Percentiles rank a stretch among this genome's conserved stretches.
phyloP scores from a whole-genome alignment of 2,888 invertebrate genomes.

The Dorcus parallelipipedus region DNA sequence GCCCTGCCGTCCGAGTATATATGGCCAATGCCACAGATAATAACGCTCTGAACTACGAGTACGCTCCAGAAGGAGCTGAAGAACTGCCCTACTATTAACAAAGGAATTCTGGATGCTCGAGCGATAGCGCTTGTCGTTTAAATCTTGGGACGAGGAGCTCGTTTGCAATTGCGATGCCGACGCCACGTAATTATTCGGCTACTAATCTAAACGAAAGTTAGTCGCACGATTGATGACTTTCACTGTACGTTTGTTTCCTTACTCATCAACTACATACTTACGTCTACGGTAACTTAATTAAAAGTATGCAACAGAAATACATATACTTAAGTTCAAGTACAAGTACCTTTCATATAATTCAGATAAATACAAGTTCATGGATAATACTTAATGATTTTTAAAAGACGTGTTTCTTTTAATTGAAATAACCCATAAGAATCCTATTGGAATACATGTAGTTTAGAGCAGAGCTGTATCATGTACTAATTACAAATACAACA shows the following conservation, averaged over 20 bases:
- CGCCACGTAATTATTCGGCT: constrained; percentile 1
- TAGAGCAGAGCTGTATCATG: too few relatives aligned
- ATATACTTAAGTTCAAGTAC: too few relatives aligned
- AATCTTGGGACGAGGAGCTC: constrained; percentile 11
- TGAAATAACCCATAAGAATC: too few relatives aligned
- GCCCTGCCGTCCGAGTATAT: constrained; percentile 23
- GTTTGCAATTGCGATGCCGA: constrained; percentile 7
- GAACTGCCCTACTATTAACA: constrained; percentile 14
- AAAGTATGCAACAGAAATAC: too few relatives aligned
- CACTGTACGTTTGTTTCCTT: neutral
- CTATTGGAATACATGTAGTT: too few relatives aligned
- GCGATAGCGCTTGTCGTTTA: constrained; percentile 15
- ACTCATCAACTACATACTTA: neutral
- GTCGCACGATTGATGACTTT: constrained; percentile 5
- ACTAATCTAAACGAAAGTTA: neutral
- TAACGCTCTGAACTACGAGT: constrained; percentile 25
- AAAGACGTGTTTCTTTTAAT: too few relatives aligned
- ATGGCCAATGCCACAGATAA: constrained; percentile 30
- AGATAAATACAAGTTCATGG: too few relatives aligned
- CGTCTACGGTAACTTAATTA: neutral
- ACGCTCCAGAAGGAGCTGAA: constrained; percentile 14
- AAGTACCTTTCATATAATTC: too few relatives aligned
- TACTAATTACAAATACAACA: too few relatives aligned
- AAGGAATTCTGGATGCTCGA: constrained; percentile 14
- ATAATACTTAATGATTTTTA: too few relatives aligned